Evolutionary conservation across 1,140 invertebrate genomes (phyloP), one percentile per base, ranked within the genome.

Genomic region (Babylonia areolata): DNA sequence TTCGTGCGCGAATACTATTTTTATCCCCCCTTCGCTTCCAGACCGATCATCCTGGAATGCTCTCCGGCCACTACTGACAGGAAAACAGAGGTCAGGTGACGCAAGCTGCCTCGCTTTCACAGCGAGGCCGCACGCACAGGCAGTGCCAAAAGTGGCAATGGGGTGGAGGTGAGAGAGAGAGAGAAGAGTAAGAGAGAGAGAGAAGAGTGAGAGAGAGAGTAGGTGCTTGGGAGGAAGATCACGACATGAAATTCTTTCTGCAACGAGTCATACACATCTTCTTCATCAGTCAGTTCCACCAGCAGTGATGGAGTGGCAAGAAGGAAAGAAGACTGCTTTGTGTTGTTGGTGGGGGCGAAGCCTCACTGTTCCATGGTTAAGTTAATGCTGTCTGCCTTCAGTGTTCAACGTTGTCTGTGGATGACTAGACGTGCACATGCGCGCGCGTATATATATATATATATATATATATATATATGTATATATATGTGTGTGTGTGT

Each of bases 121-220:
- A 42, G 23, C 80, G 28, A n/a, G 28, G 73, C 69, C 11, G 37
- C 73, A 17, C 31, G 51, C 23, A 12, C 42, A 17, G 28, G 20
- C 17, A 31, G 80, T 58, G 51, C 80, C 80, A 81, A 81, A 81
- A 81, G 80, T 33, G 80, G 80, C 42, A 81, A 81, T 81, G 51
- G 80, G 51, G 51, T 46, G 33, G 51, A 28, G 28, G n/a, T 0
- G 28, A 2, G 28, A n/a, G 28, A 5, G 58, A 64, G 28, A 64
- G 58, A n/a, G 23, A 64, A 79, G 28, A 79, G 77, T 12, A 42
- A 79, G 77, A 51, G 46, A 51, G 46, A 51, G 46, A 9, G 3
- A 42, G 33, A 37, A 75, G 46, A 20, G 46, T 6, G 71, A 75
- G 71, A 28, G 71, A 28, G 71, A 28, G 71, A 28, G 58, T 23